Base-by-base conservation (phyloP, 2,113 vertebrate species). In the Ramphastos sulfuratus region DNA sequence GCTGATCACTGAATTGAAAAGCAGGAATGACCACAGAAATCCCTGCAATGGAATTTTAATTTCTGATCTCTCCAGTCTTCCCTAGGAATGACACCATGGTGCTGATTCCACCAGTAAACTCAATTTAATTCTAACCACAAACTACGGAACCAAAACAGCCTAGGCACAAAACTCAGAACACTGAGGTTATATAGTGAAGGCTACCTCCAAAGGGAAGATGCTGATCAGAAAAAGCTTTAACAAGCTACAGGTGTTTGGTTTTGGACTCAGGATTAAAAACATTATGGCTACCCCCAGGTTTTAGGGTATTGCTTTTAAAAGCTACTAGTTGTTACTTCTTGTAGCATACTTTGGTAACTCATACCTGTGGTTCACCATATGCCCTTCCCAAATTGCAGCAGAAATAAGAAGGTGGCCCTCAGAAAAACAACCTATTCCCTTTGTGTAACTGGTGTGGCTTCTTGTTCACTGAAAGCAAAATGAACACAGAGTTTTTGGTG, bases 161-260 rank as follows among this genome's bases (percentile, higher is more conserved):
- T 10, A 11, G 66, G 12, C 58, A 27, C 39, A 31, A 2, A 2
- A 2, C 31, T 90, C 28, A 37, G 48, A 37, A 30, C 7, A 12
- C 35, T 0, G 0, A 63, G 63, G 3, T 4, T 8, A 8, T 28
- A 20, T 5, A 65, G 61, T 15, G 33, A 56, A 30, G 63, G 10
- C 64, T 21, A 15, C 19, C 71, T 77, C 63, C n/a, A 82, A 50
- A 33, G 8, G 18, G 20, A 33, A 73, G 28, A 4, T 52, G 13
- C 44, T 48, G 23, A 27, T 69, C 61, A 75, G 37, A 52, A 70
- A 65, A 81, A 13, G 4, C 9, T 48, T 10, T 19, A 52, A 52
- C 50, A 52, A 52, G 50, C 23, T 65, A 13, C 5, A 6, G 7
- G 18, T 42, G 44, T 61, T 82, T 63, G 55, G 12, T 10, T 70